A percentile compares a stretch with the other conserved stretches of the same genome.
Evolutionary conservation across 2,797 vertebrate species (phyloP).

Genomic region (Cirrhinus molitorella): DNA sequence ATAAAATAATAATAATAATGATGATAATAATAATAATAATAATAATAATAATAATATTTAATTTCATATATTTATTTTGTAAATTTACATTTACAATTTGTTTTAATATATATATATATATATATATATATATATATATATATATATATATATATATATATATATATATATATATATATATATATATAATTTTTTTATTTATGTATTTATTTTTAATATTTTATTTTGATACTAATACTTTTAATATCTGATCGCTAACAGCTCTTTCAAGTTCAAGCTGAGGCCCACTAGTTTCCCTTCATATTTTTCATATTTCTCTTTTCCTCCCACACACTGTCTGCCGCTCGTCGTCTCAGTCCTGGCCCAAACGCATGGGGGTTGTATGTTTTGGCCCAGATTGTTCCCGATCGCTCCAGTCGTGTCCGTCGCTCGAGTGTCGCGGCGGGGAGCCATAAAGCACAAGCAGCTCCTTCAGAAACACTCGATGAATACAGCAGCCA

Average conservation of each 20-base stretch:
- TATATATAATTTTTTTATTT: too few relatives aligned
- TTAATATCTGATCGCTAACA: not conserved
- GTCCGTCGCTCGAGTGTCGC: not conserved
- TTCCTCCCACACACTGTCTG: not conserved
- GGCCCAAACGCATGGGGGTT: not conserved
- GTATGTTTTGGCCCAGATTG: conserved; percentile 3
- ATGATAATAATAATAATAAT: too few relatives aligned
- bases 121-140: too few relatives aligned
- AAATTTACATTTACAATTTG: not conserved
- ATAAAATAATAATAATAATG: too few relatives aligned
- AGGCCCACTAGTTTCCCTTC: not conserved
- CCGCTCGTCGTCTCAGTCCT: not conserved
- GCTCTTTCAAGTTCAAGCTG: not conserved
- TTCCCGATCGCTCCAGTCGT: not conserved
- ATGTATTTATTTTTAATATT: not conserved
- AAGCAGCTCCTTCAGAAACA: conserved; percentile 12
- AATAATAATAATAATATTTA: too few relatives aligned
- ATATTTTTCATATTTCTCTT: not conserved
- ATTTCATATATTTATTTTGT: too few relatives aligned
- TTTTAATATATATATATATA: too few relatives aligned
- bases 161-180: too few relatives aligned
- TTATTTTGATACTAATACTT: not conserved
- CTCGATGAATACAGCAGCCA: not conserved
- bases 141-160: too few relatives aligned
- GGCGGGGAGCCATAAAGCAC: not conserved